These are phyloP conservation scores for Onychomys torridus DNA, from an alignment of 2,797 vertebrate species.

Conservation along the genomic window DNA sequence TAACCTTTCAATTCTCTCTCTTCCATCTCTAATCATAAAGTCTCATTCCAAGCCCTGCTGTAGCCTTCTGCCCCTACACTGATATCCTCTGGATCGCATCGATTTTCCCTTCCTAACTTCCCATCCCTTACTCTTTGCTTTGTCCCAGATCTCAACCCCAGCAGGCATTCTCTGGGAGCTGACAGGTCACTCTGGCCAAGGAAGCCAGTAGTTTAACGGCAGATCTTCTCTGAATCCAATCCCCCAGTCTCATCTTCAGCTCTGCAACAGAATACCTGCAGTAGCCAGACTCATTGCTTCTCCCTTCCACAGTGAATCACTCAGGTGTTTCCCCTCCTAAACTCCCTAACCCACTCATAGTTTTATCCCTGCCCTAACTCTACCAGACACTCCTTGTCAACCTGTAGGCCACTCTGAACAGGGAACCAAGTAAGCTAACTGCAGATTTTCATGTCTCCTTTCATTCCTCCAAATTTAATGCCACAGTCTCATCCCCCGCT, in stretches of 20 bases:
- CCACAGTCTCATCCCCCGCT: not conserved
- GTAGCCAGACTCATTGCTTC: not conserved
- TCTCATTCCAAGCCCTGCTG: no score
- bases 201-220: not conserved
- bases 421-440: not conserved
- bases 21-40: not conserved
- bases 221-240: not conserved
- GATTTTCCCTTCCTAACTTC: not conserved
- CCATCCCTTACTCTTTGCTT: not conserved
- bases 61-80: no score
- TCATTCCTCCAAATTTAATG: no score
- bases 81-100: no score
- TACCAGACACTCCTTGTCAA: not conserved
- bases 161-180: not conserved
- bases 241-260: not conserved
- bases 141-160: not conserved
- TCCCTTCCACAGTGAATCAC: not conserved
- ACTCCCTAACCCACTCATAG: not conserved
- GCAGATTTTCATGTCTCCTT: not conserved
- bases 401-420: not conserved
- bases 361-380: not conserved
- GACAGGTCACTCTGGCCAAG: fast-evolving
- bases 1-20: not conserved
- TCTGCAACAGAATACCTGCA: not conserved
- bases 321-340: not conserved